Conservation (phyloP, 2,113 vertebrate species). For the Phrynosoma platyrhinos region DNA sequence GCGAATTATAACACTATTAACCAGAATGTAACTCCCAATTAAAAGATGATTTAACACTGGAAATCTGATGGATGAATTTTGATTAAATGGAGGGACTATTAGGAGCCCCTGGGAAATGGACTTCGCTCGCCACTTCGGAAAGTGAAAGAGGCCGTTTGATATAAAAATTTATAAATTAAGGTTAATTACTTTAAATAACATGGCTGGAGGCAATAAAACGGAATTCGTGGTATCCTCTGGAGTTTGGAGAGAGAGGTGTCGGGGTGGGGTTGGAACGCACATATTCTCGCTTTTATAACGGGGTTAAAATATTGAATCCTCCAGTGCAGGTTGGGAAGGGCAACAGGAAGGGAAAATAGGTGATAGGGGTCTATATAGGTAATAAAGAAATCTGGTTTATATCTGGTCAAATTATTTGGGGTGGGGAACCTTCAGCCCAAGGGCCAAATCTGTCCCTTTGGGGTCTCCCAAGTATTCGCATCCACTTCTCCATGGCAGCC, state of each 20-base stretch:
- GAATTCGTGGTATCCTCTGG: constrained; percentile 89
- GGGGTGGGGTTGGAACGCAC: constrained; percentile 80
- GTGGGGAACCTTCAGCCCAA: too few species aligned
- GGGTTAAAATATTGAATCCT: constrained; percentile 61
- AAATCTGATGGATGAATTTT: constrained; percentile 99
- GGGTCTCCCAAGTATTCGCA: too few species aligned
- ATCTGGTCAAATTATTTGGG: not conserved
- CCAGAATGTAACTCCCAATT: constrained; percentile 99
- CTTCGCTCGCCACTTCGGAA: constrained; percentile 86
- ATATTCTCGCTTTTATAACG: constrained; percentile 70
- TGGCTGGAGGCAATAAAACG: constrained; percentile 88
- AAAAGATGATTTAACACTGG: constrained; percentile 99
- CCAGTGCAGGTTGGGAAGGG: constrained; percentile 68
- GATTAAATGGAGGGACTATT: constrained; percentile 99
- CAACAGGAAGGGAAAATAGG: constrained; percentile 56
- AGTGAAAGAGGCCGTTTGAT: constrained; percentile 93
- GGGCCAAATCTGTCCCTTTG: too few species aligned
- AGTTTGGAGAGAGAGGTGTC: constrained; percentile 81
- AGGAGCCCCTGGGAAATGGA: constrained; percentile 93
- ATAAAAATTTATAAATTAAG: constrained; percentile 99
- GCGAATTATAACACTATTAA: constrained; percentile 99
- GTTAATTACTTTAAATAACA: constrained; percentile 99
- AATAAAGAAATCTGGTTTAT: not conserved
- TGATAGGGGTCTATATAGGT: too few species aligned
- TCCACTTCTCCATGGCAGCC: too few species aligned